These are phyloP conservation scores for Conomelus anceps DNA, from an alignment of 2,888 invertebrate genomes.

Conservation along the genomic window DNA sequence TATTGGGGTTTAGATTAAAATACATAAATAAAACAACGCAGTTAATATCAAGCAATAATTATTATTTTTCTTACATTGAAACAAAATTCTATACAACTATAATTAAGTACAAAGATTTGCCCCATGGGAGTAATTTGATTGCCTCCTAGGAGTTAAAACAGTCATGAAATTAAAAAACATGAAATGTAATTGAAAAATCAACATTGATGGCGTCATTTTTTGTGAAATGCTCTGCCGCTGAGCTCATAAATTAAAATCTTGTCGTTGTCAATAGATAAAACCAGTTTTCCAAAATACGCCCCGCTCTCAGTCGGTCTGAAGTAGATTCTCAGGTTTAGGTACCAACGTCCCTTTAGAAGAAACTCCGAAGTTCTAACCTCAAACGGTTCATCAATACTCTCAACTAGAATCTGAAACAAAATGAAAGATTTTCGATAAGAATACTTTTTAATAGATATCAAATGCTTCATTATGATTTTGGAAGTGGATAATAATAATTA, in stretches of 20 bases:
- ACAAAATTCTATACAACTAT: not conserved
- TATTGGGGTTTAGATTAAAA: no score
- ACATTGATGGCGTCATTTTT: not conserved
- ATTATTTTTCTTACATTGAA: no score
- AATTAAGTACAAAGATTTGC: not conserved
- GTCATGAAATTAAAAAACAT: not conserved
- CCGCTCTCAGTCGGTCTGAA: not conserved
- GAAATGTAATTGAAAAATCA: not conserved
- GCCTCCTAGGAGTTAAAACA: not conserved
- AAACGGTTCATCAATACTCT: not conserved
- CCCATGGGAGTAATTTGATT: not conserved
- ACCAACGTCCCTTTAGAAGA: conserved; percentile 13
- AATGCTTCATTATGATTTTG: no score
- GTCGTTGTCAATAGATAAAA: not conserved
- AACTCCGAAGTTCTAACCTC: conserved; percentile 9
- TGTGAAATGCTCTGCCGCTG: not conserved
- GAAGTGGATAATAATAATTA: no score
- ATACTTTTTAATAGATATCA: not conserved
- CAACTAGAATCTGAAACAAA: not conserved
- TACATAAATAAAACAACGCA: no score
- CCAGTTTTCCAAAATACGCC: not conserved
- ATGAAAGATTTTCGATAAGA: no score
- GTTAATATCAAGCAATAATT: no score
- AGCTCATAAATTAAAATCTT: conserved; percentile 1
- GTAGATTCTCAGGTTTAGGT: not conserved